phyloP scores from a whole-genome alignment of 2,888 invertebrate species.

The Polyommatus icarus region DNA sequence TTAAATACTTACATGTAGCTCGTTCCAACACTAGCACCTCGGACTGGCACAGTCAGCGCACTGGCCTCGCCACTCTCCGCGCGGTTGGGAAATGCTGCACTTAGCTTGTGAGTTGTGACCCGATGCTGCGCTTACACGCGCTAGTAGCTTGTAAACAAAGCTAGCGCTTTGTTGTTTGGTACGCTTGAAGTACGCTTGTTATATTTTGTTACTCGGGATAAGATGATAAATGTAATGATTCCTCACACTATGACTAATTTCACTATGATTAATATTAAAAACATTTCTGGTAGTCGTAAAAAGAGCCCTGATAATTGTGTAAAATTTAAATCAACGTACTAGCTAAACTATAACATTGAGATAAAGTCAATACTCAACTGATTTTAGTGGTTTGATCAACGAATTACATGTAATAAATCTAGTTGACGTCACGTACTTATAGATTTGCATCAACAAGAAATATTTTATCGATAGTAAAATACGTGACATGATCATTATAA shows the following conservation, averaged over 20 bases:
- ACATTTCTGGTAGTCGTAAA: too few relatives aligned
- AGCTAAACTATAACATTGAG: neutral
- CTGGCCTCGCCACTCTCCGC: conserved; percentile 54
- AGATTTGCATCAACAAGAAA: neutral
- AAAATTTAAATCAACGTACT: neutral
- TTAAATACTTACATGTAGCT: neutral
- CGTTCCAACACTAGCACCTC: conserved; percentile 1
- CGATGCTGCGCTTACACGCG: conserved; percentile 42
- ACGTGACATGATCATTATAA: neutral
- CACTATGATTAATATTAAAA: too few relatives aligned
- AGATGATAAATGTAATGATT: too few relatives aligned
- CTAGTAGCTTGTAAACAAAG: neutral
- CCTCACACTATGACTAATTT: too few relatives aligned
- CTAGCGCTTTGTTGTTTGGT: neutral
- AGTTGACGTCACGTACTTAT: neutral
- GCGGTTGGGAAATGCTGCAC: conserved; percentile 59
- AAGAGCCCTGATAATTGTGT: too few relatives aligned
- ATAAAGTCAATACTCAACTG: neutral
- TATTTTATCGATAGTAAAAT: neutral
- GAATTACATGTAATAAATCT: neutral
- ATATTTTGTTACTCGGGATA: too few relatives aligned
- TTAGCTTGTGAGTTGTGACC: conserved; percentile 44
- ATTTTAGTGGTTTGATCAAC: neutral
- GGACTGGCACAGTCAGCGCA: conserved; percentile 47
- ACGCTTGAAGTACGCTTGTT: neutral